A percentile compares a stretch with the other conserved stretches of the same genome.
Conservation (phyloP, 1,140 invertebrate species). For the Drosophila ficusphila region DNA sequence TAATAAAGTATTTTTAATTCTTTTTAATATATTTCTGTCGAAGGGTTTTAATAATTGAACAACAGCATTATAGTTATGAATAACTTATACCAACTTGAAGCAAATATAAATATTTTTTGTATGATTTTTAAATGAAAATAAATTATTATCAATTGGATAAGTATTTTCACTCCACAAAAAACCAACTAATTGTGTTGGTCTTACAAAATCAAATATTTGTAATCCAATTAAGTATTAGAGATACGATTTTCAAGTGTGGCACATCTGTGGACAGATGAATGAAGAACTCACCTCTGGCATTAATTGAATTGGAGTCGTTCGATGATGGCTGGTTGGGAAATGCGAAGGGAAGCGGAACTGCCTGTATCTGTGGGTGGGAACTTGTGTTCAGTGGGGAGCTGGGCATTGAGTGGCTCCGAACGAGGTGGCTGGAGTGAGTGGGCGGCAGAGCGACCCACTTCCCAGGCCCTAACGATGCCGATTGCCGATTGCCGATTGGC, state of each 20-base stretch:
- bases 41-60: no score
- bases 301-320: constrained; percentile 16
- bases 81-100: no score
- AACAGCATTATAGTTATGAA: no score
- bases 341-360: constrained; percentile 2
- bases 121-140: no score
- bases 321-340: constrained; percentile 45
- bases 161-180: no score
- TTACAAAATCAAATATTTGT: no score
- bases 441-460: constrained; percentile 52
- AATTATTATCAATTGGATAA: no score
- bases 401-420: not conserved
- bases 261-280: not conserved
- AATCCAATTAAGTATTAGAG: not conserved
- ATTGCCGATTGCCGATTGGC: constrained; percentile 44
- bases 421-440: constrained; percentile 1
- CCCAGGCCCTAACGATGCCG: constrained; percentile 37
- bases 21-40: no score
- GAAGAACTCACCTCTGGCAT: constrained; percentile 9
- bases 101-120: not conserved
- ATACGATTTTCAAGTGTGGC: constrained; percentile 1
- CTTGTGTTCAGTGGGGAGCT: not conserved
- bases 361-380: constrained; percentile 1
- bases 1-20: no score
- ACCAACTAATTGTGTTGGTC: no score